Conservation (phyloP, 1,140 invertebrate species). For the Manduca sexta region DNA sequence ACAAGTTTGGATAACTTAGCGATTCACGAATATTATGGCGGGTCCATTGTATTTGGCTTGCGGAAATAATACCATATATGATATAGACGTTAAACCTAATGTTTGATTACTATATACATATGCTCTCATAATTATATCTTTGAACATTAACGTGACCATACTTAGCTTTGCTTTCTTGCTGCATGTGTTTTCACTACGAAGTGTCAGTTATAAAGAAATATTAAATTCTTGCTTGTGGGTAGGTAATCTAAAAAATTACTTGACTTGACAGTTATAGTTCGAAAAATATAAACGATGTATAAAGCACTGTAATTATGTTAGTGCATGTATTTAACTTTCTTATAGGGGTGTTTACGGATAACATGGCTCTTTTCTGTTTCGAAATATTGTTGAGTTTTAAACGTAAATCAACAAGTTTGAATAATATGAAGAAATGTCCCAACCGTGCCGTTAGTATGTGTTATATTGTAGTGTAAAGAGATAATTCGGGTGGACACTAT, state of each 20-base stretch:
- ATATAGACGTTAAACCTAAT: too few relatives aligned
- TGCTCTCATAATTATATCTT: too few relatives aligned
- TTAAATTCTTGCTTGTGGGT: slow-evolving; percentile 1
- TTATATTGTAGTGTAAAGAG: slow-evolving; percentile 7
- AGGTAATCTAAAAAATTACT: background rate
- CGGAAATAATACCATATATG: too few relatives aligned
- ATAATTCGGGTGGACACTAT: slow-evolving; percentile 29
- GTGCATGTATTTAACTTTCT: slow-evolving; percentile 55
- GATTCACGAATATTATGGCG: too few relatives aligned
- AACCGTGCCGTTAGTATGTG: slow-evolving; percentile 2
- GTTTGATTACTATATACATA: too few relatives aligned
- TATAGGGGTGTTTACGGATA: slow-evolving; percentile 42
- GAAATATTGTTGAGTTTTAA: slow-evolving; percentile 47
- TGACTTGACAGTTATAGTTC: slow-evolving; percentile 1
- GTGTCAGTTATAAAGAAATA: background rate
- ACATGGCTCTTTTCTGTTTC: slow-evolving; percentile 49
- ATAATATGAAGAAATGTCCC: background rate
- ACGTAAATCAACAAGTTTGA: slow-evolving; percentile 7
- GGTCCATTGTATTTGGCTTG: too few relatives aligned
- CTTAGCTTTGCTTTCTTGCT: background rate
- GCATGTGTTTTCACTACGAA: slow-evolving; percentile 1
- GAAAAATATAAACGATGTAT: background rate
- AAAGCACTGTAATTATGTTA: slow-evolving; percentile 41
- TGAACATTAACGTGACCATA: background rate
- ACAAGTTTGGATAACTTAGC: background rate